Evolutionary conservation across 2,888 invertebrate genomes (phyloP), one percentile per base, ranked within the genome.

Genomic region (Vanessa cardui): DNA sequence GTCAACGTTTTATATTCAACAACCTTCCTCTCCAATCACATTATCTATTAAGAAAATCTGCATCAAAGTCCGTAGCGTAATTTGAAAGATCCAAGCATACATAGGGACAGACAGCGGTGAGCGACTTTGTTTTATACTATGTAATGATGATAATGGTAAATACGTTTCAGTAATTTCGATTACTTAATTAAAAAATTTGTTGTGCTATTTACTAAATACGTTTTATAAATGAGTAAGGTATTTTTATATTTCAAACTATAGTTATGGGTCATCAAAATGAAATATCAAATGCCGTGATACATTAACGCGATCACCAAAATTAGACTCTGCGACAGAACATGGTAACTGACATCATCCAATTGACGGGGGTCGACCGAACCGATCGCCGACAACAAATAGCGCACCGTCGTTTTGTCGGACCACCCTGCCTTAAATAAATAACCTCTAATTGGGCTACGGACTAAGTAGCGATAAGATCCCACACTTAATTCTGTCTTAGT

Each of bases 371-470:
- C 84, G 73, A 74, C 74, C 74, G 76, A 77, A 75, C 73, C 71
- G 73, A 76, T 77, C 7, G n/a, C 49, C 49, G 78, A 75, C 76
- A 77, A 75, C 76, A 76, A 78, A 70, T 66, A 66, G 12, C 39
- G 39, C 80, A 78, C 75, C 66, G 78, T 79, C 75, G 77, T 77
- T 80, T 78, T 77, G 70, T 72, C 72, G 77, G 89, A 90, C 90
- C 89, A 90, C 90, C 90, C 84, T 80, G 80, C 70, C 78, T 76
- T 80, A 82, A 83, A 86, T 83, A 89, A 89, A 90, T 88, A 56
- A 89, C 76, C 77, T 83, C 82, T 90, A 90, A 90, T 90, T 90
- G 89, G 85, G 68, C 79, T 76, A 76, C 69, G 89, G 88, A 88
- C 89, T 85, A 85, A 77, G 72, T 64, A 61, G 66, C 86, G 87